Evolutionary conservation across 2,797 vertebrate genomes (phyloP), one percentile per base, ranked within the genome.

Genomic region (Synanceia verrucosa): DNA sequence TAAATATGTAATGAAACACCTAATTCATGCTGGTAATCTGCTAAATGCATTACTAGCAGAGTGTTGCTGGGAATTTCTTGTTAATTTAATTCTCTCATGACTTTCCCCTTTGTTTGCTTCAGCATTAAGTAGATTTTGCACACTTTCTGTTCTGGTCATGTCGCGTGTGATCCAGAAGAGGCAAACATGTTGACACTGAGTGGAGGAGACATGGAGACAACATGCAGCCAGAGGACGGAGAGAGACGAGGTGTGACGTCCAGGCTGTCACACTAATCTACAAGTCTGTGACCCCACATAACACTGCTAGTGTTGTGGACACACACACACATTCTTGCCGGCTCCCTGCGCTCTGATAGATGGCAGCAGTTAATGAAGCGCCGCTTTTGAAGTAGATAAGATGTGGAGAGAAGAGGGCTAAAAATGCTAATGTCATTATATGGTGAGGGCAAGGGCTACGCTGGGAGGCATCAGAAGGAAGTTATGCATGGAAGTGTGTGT

Each of bases 371-470:
- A 88, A 91, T 86, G 85, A 85, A 86, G 82, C 59, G 63, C 84
- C 75, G 75, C 88, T 81, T 89, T 87, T 90, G 88, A 87, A 90
- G 86, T 82, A 81, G 87, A 88, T 90, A 88, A 89, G 90, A 88
- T 73, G 80, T 60, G 70, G 58, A 77, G 80, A 73, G 83, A 74
- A 69, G 75, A 75, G 77, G 79, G 58, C 72, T 71, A 46, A 37
- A 82, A 84, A 83, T 70, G 76, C 82, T 89, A 76, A 79, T 86
- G 84, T 79, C 75, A 78, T 85, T 78, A 82, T 78, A 79, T 71
- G 82, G 73, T 61, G 10, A 29, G 75, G 66, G 58, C 34, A 24
- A 39, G 19, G 65, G 76, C 62, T 36, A 37, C 2, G 48, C 79
- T 67, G 79, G 65, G 34, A 81, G 74, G 72, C 64, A 52, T 19